A percentile compares a stretch with the other conserved stretches of the same genome.
Evolutionary conservation across 2,113 vertebrate species (phyloP).

Genomic region (Pithys albifrons): DNA sequence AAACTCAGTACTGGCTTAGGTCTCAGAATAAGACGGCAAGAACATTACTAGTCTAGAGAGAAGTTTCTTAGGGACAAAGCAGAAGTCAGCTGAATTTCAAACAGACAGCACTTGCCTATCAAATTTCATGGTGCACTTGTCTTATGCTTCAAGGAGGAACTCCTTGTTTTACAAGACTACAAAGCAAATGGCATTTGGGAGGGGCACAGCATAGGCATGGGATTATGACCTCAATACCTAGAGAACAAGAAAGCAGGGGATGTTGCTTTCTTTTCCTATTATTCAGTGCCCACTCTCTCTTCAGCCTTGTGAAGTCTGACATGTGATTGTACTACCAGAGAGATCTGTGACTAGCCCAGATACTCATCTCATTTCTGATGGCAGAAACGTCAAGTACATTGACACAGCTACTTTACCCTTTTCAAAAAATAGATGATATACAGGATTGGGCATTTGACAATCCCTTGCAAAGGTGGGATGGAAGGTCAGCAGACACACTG

Average conservation of each 20-base stretch:
- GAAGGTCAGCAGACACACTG: background rate
- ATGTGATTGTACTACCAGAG: background rate
- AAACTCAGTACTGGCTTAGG: background rate
- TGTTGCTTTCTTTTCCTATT: background rate
- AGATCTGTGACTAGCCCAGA: background rate
- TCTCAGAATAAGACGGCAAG: background rate
- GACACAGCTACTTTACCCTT: background rate
- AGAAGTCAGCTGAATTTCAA: background rate
- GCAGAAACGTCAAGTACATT: background rate
- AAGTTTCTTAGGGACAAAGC: background rate
- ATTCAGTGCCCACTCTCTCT: background rate
- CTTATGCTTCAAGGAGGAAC: background rate
- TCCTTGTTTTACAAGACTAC: background rate
- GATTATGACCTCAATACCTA: background rate
- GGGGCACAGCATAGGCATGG: background rate
- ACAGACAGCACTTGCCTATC: background rate
- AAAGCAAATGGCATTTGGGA: background rate
- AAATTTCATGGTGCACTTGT: background rate
- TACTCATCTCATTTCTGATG: background rate
- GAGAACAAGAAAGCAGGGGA: background rate
- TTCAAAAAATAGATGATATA: background rate
- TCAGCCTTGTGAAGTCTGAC: background rate
- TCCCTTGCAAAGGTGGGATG: background rate
- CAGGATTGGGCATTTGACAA: background rate
- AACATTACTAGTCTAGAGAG: background rate